Base-by-base conservation (phyloP, 2,797 vertebrate genomes). In the Tragelaphus eurycerus region DNA sequence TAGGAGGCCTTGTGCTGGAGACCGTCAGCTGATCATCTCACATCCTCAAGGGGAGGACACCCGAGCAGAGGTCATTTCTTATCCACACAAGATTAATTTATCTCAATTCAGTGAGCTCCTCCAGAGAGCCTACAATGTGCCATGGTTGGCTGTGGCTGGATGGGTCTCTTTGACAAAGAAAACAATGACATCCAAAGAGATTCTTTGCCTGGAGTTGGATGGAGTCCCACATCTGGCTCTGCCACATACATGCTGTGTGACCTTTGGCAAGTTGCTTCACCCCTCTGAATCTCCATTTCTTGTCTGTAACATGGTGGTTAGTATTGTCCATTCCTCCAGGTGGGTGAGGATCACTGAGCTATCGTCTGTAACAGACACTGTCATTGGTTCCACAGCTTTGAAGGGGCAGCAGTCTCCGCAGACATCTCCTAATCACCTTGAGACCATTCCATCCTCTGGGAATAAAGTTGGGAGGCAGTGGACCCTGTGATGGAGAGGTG, bases 301-400 rank as follows among this genome's bases (percentile, higher is more conserved):
- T 27, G 82, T 11, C 11, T 21, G 4, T 50, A 23, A n/a, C 48
- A 21, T 8, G 4, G 29, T 21, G 59, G 25, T 5, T 31, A 48
- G 27, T 34, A 11, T 11, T 27, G 46, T 81, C 31, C 4, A n/a
- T 60, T 21, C 11, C 15, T 48, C 34, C 38, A 23, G 31, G 52
- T 11, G 2, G 46, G 15, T 6, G 43, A 55, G 71, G 60, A 2
- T 23, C 5, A 25, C 43, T 50, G 62, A 84, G 27, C 57, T 23
- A 0, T 27, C 9, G 7, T 43, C 82, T 23, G 2, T 34, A 86
- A 46, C 12, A 4, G 57, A 38, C 0, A 0, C 43, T 23, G 7
- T 31, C 6, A 1, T 16, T 86, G 67, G n/a, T 86, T 85, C 38
- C 55, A 38, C 4, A 23, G 64, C n/a, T 48, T 1, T 59, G 10